Base-by-base conservation (phyloP, 1,140 invertebrate genomes). In the Eufriesea mexicana region DNA sequence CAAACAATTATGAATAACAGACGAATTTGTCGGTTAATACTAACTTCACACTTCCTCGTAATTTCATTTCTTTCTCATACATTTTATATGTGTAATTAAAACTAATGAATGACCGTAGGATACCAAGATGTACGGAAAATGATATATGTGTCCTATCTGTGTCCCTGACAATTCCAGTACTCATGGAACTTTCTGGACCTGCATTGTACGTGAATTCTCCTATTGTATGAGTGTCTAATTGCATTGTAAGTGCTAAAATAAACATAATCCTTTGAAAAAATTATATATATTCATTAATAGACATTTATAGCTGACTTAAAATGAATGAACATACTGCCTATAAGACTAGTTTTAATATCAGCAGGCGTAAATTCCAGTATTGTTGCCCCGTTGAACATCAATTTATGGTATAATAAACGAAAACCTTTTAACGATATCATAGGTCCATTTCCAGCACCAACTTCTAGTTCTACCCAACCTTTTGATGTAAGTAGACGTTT, bases 151-250 rank as follows among this genome's bases (percentile, higher is more conserved):
- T 92, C 55, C 95, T 95, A 83, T 97, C 95, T 8, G 96, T 97
- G 89, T 97, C 96, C 84, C 97, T 96, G 54, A 97, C 96, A 45
- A 98, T 94, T 62, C 96, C 96, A 0, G 97, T 97, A 2, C 96
- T 96, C 96, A 99, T 96, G 0, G 96, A 96, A 23, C 96, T 97
- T 59, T 96, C 95, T 8, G 93, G 78, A 10, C 97, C 97, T 1
- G 96, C 96, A 92, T 97, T 96, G 90, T 97, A 98, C 0, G 97
- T 98, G 16, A 99, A 92, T 89, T 98, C 98, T 47, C 98, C 98
- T 59, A 98, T 96, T 0, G 97, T 97, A 91, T 98, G 96, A 83
- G 97, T 96, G 90, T 98, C 97, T 81, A 99, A 93, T 91, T 98
- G 97, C 91, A 97, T 96, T 23, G 96, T 97, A 85, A 98, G 91